A percentile compares a stretch with the other conserved stretches of the same genome.
These are phyloP conservation scores for Chrysodeixis includens DNA, from an alignment of 2,888 invertebrate genomes.

Conservation along the genomic window DNA sequence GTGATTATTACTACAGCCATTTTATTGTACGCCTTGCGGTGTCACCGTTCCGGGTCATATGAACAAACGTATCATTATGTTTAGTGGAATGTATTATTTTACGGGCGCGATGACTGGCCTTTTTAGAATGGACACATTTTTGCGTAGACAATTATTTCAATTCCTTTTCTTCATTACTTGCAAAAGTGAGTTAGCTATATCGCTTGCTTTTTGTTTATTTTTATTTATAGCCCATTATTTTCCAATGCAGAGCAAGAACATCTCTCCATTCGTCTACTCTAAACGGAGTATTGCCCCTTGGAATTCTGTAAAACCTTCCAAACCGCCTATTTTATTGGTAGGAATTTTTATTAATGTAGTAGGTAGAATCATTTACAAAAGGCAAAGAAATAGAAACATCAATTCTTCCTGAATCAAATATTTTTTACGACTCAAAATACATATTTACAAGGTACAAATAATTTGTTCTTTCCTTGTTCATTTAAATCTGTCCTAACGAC, in stretches of 20 bases:
- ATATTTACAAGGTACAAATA: not conserved
- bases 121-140: not conserved
- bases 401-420: too few relatives aligned
- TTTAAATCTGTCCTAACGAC: conserved; percentile 25
- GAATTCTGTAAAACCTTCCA: too few relatives aligned
- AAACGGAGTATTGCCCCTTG: too few relatives aligned
- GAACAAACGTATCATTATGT: conserved; percentile 3
- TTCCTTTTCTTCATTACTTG: not conserved
- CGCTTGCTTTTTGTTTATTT: too few relatives aligned
- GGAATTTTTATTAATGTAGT: too few relatives aligned
- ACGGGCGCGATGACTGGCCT: not conserved
- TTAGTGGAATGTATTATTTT: not conserved
- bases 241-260: too few relatives aligned
- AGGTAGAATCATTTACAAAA: too few relatives aligned
- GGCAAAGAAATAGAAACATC: too few relatives aligned
- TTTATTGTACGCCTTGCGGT: conserved; percentile 37
- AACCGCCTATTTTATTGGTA: too few relatives aligned
- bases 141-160: not conserved
- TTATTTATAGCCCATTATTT: too few relatives aligned
- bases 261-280: too few relatives aligned
- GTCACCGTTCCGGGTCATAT: conserved; percentile 13
- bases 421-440: not conserved
- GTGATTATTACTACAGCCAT: conserved; percentile 49
- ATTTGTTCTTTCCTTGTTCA: conserved; percentile 9
- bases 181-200: too few relatives aligned